Percentiles rank a stretch among this genome's conserved stretches.
Conservation (phyloP, 1,140 invertebrate genomes). For the Achatina immaculata region DNA sequence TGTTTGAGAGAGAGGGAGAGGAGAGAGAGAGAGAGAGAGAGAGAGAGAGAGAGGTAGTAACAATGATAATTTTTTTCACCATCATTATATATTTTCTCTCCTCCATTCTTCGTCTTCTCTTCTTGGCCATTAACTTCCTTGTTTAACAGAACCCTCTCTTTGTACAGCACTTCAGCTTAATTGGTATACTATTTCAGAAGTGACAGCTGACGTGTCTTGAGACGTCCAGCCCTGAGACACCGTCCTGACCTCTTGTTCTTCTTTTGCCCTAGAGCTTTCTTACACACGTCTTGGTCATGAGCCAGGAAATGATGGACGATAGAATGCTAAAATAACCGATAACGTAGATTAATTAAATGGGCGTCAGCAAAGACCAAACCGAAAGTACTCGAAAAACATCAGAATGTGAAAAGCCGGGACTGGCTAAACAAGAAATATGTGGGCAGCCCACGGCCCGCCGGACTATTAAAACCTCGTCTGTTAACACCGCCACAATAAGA, state of each 20-base stretch:
- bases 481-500: background rate
- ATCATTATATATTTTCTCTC: too few relatives aligned
- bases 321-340: background rate
- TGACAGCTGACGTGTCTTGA: background rate
- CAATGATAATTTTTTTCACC: too few relatives aligned
- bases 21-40: too few relatives aligned
- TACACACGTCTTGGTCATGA: background rate
- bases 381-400: background rate
- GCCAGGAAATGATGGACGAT: background rate
- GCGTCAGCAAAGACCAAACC: background rate
- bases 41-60: too few relatives aligned
- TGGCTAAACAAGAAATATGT: background rate
- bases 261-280: background rate
- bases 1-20: too few relatives aligned
- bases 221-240: background rate
- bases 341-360: slow-evolving; percentile 9
- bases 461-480: background rate
- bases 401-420: background rate
- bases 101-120: too few relatives aligned
- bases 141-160: too few relatives aligned
- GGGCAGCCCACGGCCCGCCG: background rate
- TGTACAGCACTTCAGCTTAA: background rate
- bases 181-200: slow-evolving; percentile 1
- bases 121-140: too few relatives aligned
- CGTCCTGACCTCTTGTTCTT: background rate